Evolutionary conservation across 2,888 invertebrate genomes (phyloP).

Genomic region (Diadromus collaris): DNA sequence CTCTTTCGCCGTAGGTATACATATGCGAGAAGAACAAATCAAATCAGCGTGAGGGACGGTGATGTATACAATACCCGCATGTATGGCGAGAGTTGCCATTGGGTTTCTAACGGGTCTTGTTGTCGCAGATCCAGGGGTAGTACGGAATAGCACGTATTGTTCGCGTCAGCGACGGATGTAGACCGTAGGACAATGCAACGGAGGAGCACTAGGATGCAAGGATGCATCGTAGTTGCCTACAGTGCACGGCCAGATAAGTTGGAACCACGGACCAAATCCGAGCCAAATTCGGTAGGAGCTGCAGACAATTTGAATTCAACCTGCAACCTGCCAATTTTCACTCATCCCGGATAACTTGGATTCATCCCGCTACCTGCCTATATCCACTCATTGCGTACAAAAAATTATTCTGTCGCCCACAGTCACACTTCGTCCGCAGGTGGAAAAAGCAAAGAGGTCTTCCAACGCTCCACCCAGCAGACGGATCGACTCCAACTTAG

Average conservation of each 20-base stretch:
- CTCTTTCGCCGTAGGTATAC: background rate
- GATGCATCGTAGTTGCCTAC: conserved; percentile 3
- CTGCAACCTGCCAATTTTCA: too few species aligned
- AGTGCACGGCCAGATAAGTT: background rate
- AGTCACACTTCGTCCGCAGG: too few species aligned
- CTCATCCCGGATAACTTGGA: background rate
- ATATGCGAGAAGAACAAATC: conserved; percentile 27
- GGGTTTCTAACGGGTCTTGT: conserved; percentile 42
- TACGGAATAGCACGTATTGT: conserved; percentile 37
- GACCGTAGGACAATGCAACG: conserved; percentile 43
- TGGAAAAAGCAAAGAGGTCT: background rate
- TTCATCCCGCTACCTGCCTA: background rate
- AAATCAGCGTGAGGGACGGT: conserved; percentile 26
- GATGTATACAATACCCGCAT: conserved; percentile 13
- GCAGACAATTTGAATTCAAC: background rate
- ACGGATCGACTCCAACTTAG: background rate
- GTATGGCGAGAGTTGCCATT: conserved; percentile 29
- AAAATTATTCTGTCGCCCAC: too few species aligned
- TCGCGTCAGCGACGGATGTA: conserved; percentile 50
- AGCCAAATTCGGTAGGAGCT: background rate
- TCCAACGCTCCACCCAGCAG: too few species aligned
- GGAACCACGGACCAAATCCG: background rate
- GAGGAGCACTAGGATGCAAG: conserved; percentile 15
- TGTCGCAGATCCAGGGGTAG: conserved; percentile 2
- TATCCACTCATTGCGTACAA: too few species aligned